phyloP scores from a whole-genome alignment of 2,113 vertebrate species.

The Rhinopithecus roxellana region DNA sequence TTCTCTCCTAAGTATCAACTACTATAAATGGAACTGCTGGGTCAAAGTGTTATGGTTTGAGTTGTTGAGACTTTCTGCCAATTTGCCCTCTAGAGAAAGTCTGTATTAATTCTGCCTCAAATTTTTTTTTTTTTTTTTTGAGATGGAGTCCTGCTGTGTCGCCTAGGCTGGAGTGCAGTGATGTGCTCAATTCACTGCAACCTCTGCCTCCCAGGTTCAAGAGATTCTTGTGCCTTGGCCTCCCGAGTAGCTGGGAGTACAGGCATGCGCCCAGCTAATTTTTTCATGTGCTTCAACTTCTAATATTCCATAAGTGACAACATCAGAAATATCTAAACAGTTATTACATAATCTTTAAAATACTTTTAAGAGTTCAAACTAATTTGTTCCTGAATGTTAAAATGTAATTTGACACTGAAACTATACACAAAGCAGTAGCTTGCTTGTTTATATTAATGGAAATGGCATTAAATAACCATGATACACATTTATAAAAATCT shows the following conservation, averaged over 20 bases:
- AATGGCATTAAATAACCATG: background rate
- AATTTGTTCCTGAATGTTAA: constrained; percentile 46
- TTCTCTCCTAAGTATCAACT: background rate
- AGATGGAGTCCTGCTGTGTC: too few relatives aligned
- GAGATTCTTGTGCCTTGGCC: too few relatives aligned
- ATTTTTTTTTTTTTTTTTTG: background rate
- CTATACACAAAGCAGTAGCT: background rate
- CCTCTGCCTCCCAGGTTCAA: too few relatives aligned
- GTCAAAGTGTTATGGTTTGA: background rate
- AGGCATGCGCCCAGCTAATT: too few relatives aligned
- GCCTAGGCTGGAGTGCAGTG: too few relatives aligned
- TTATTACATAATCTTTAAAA: constrained; percentile 23
- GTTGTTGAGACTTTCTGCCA: background rate
- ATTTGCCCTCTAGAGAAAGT: background rate
- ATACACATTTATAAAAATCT: background rate
- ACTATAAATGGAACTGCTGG: background rate
- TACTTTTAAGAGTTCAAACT: constrained; percentile 13
- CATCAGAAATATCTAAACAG: constrained; percentile 1
- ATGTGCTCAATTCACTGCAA: too few relatives aligned
- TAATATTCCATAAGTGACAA: background rate
- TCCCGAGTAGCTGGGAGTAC: too few relatives aligned
- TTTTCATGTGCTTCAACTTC: background rate
- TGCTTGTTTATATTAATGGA: background rate
- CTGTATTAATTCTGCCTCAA: background rate
- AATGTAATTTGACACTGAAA: background rate